Evolutionary conservation across 2,113 vertebrate genomes (phyloP), one percentile per base, ranked within the genome.

Genomic region (Pangasianodon hypophthalmus): DNA sequence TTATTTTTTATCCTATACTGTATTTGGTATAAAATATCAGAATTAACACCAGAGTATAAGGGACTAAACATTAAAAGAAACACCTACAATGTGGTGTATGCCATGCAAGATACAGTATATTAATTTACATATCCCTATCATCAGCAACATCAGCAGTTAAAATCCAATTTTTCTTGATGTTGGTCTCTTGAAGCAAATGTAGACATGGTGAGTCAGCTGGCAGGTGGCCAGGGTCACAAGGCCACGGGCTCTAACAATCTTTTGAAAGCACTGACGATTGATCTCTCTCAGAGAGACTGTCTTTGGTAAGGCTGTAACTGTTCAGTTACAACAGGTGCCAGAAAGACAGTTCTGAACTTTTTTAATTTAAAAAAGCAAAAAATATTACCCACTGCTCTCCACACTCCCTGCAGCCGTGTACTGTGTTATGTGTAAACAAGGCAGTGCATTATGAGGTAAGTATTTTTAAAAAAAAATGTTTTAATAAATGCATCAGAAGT

Each of bases 281-380:
- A 84, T 44, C 10, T 6, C 44, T 62, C 6, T 60, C 41, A 85
- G 60, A 10, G 11, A 64, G 58, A 14, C 37, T 44, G n/a, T 64
- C 24, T 85, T 48, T 46, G 41, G 24, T 67, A 46, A 46, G 11
- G 32, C 11, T 56, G n/a, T 24, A 44, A 13, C 32, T 54, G 18
- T 52, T 73, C 32, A 41, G 48, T 82, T 69, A 69, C n/a, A 46
- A 79, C 56, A 79, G 44, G 75, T 80, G 86, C n/a, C 73, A 64
- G 24, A 87, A 24, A 77, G 11, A 79, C 7, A 19, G 56, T 50
- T 44, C 48, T 46, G 56, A 29, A 37, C 26, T 52, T 52, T 52
- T 80, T 77, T 79, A 5, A 37, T 37, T 37, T 37, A 37, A 37
- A 37, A 37, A 67, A 54, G 58, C 18, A 19, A 41, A 62, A 64